These are phyloP conservation scores for Notechis scutatus DNA, from an alignment of 2,113 vertebrate genomes.

Conservation along the genomic window DNA sequence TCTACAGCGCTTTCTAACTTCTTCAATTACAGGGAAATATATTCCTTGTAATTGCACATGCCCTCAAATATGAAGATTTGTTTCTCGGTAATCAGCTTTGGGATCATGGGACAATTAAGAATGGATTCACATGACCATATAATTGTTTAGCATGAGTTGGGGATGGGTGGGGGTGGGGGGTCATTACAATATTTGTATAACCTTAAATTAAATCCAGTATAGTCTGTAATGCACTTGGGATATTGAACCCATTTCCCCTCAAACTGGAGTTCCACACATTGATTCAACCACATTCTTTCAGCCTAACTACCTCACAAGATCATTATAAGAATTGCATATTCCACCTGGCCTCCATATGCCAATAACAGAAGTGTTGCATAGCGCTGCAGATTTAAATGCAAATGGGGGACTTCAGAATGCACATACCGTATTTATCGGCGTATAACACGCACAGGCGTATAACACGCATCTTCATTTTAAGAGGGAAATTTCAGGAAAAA, in stretches of 20 bases:
- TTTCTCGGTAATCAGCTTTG: background rate
- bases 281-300: background rate
- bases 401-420: background rate
- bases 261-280: background rate
- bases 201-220: background rate
- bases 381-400: background rate
- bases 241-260: background rate
- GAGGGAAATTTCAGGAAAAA: too few species aligned
- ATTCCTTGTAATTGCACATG: background rate
- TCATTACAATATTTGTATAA: background rate
- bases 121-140: background rate
- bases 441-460: too few species aligned
- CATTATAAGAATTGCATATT: background rate
- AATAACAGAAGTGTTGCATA: background rate
- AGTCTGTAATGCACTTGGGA: background rate
- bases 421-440: too few species aligned
- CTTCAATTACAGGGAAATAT: background rate
- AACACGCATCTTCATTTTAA: too few species aligned
- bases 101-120: background rate
- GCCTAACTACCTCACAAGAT: background rate
- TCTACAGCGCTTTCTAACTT: background rate
- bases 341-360: background rate
- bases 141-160: background rate
- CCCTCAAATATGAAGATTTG: background rate
- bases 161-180: background rate